Base-by-base conservation (phyloP, 2,888 invertebrate genomes). In the Scelioninae gen. 2 region DNA sequence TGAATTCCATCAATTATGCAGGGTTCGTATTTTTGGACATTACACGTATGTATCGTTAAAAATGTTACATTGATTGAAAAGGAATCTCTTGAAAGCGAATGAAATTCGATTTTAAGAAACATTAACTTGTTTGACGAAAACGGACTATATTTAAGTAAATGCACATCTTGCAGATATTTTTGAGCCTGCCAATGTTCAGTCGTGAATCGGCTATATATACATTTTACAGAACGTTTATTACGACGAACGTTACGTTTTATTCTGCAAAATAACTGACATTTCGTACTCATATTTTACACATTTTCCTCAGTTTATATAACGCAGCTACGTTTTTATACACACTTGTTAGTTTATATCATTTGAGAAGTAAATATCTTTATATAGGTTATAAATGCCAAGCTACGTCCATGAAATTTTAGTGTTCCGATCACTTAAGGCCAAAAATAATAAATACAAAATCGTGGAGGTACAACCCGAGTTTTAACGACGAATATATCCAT, bases 381-480 rank as follows among this genome's bases (percentile, higher is more conserved):
- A 9, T n/a, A n/a, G 63, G 64, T 64, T 53, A 64, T 64, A 64
- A 64, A 64, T 35, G 53, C 53, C 45, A 22, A 37, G 22, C 53
- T 9, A 22, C 22, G 35, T 39, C 25, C 37, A 45, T 53, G 64
- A 52, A 64, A 64, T 45, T 53, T 53, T 22, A 33, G 22, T 16
- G 64, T 22, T 33, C 31, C 13, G 64, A 64, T 64, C 64, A 41
- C 41, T 64, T 64, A 64, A 25, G 33, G 16, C 19, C 22, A 33
- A 64, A 45, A 33, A 45, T 64, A 53, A 64, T 64, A 64, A 64
- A 64, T 61, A 50, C 31, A 41, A 61, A 61, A 61, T 61, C 28
- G 28, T 61, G 41, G 50, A 61, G 50, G 18, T 31, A 41, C 31
- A 50, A 61, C 31, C 41, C 11, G 13, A 35, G 50, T 61, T 48